Conservation (phyloP, 2,888 invertebrate species). For the Tipula confusa region DNA sequence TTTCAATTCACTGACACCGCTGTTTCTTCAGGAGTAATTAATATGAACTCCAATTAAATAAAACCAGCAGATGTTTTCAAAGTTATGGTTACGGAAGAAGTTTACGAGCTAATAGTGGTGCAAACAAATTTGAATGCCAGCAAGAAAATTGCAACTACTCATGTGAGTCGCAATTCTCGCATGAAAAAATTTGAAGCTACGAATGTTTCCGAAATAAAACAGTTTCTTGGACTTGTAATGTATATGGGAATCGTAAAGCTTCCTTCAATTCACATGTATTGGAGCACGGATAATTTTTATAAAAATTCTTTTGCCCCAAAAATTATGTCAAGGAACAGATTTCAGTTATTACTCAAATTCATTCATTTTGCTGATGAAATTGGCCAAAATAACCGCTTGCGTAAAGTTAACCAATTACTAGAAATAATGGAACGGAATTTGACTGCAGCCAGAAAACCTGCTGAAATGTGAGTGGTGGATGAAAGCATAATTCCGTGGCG, state of each 20-base stretch:
- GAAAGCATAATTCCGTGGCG: neutral
- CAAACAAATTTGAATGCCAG: slow-evolving; percentile 32
- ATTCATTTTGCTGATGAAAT: too few relatives aligned
- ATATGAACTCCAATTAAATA: too few relatives aligned
- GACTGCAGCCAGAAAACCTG: neutral
- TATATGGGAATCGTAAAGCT: slow-evolving; percentile 32
- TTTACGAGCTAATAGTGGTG: slow-evolving; percentile 32
- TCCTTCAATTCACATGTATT: slow-evolving; percentile 32
- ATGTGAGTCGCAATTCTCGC: too few relatives aligned
- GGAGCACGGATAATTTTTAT: slow-evolving; percentile 32
- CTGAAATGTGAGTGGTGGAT: neutral
- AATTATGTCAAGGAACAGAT: too few relatives aligned
- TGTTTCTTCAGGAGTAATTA: too few relatives aligned
- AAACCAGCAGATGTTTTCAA: slow-evolving; percentile 31
- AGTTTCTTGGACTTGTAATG: neutral
- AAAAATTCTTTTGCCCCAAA: neutral
- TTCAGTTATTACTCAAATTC: too few relatives aligned
- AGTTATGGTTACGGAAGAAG: slow-evolving; percentile 33
- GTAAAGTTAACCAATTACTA: neutral
- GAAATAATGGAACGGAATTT: neutral
- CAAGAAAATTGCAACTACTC: neutral
- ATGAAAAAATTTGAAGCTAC: slow-evolving; percentile 1
- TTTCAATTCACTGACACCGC: too few relatives aligned
- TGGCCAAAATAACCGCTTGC: neutral
- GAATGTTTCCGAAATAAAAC: slow-evolving; percentile 32